These are phyloP conservation scores for Limonius californicus DNA, from an alignment of 1,140 invertebrate species.

Conservation along the genomic window DNA sequence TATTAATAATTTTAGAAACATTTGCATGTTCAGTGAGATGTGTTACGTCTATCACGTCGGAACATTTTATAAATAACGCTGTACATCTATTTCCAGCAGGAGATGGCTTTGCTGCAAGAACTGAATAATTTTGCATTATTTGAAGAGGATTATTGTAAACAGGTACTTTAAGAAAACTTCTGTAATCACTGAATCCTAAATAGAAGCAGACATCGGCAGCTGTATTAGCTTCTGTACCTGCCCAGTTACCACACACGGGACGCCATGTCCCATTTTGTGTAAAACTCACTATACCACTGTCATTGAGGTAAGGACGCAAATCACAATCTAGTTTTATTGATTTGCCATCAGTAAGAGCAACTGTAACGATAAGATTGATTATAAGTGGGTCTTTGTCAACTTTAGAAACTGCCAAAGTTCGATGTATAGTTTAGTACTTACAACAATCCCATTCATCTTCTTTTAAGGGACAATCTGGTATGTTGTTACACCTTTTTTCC, in stretches of 20 bases:
- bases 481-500: constrained; percentile 57
- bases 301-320: constrained; percentile 53
- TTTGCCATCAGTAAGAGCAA: constrained; percentile 60
- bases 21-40: background rate
- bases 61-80: constrained; percentile 44
- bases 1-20: background rate
- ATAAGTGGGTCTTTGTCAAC: background rate
- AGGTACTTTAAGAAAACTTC: constrained; percentile 29
- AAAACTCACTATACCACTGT: constrained; percentile 57
- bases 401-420: background rate
- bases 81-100: constrained; percentile 29
- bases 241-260: constrained; percentile 53
- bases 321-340: constrained; percentile 56
- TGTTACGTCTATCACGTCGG: constrained; percentile 14
- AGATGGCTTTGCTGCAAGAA: constrained; percentile 3
- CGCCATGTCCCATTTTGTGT: constrained; percentile 58
- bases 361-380: constrained; percentile 47
- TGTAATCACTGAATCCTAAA: constrained; percentile 56
- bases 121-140: background rate
- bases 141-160: constrained; percentile 27
- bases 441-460: constrained; percentile 74
- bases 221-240: constrained; percentile 35
- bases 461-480: constrained; percentile 58
- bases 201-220: constrained; percentile 55
- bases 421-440: too few species aligned